Base-by-base conservation (phyloP, 2,113 vertebrate genomes). In the Onychostoma macrolepis region DNA sequence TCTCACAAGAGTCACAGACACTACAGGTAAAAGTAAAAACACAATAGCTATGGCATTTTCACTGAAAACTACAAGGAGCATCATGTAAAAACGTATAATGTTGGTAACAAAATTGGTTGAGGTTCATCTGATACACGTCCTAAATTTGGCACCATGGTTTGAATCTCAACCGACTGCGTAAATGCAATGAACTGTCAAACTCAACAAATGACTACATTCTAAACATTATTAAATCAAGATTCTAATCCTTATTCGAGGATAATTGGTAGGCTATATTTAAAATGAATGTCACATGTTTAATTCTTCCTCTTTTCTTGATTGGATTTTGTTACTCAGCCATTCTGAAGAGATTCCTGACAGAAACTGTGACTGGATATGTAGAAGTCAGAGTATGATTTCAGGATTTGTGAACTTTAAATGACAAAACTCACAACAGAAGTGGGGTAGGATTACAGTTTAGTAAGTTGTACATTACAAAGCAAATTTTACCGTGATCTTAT, bases 301-400 rank as follows among this genome's bases (percentile, higher is more conserved):
- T 95, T 93, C 41, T 2, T 43, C 41, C 41, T 43, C 41, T 87
- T 95, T 94, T 92, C 38, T 5, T 95, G 43, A 92, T 95, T 87
- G 6, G 4, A n/a, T 95, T 93, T 87, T 95, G 95, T 89, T 95
- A 95, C 90, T 88, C 89, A 1, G 90, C 91, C 80, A 95, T 96
- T n/a, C 67, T 95, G 12, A 74, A 79, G 65, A 92, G 79, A 84
- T 90, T 96, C 17, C 41, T 84, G 36, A 33, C 36, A 33, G 80
- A 48, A 48, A 95, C 48, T 17, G 15, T 50, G 48, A 17, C 48
- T 50, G 15, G 43, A 45, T 45, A 45, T 96, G 45, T 48, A 13
- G 45, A 48, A 48, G 11, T 48, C 2, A 1, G 15, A 15, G 48
- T 17, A 50, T 17, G 48, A 50, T 50, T 17, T 50, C 4, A 5